Conservation (phyloP, 2,797 vertebrate species). For the Graptemys geographica region DNA sequence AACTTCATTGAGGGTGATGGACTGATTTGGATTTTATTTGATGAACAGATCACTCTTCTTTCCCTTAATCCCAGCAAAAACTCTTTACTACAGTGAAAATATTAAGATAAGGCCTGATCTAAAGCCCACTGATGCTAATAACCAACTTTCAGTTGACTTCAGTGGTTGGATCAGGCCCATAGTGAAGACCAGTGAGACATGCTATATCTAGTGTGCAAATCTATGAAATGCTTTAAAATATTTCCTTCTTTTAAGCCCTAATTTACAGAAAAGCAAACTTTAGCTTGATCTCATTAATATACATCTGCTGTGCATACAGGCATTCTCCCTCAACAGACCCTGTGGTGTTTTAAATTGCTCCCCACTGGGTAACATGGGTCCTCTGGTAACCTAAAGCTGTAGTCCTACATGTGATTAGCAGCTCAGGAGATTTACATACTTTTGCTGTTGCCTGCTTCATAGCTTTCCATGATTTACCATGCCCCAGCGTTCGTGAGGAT, state of each 20-base stretch:
- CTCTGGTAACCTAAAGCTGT: slow-evolving; percentile 9
- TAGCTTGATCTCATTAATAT: background rate
- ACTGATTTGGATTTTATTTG: background rate
- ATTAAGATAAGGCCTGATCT: background rate
- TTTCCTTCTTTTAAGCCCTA: background rate
- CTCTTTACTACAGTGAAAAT: background rate
- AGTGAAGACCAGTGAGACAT: background rate
- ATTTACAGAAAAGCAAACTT: slow-evolving; percentile 16
- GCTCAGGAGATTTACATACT: slow-evolving; percentile 23
- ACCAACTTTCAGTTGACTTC: background rate
- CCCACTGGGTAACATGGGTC: background rate
- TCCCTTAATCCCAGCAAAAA: slow-evolving; percentile 15
- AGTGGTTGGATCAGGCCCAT: background rate
- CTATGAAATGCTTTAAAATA: background rate
- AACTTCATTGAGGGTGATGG: background rate
- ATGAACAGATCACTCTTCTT: background rate
- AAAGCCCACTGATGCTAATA: background rate
- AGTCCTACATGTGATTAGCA: slow-evolving; percentile 1
- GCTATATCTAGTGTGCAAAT: background rate
- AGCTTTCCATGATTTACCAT: slow-evolving; percentile 16
- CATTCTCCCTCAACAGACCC: slow-evolving; percentile 4
- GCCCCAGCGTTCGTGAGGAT: background rate
- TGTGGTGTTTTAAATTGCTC: slow-evolving; percentile 13
- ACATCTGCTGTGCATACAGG: slow-evolving; percentile 12
- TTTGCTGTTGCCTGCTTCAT: background rate